These are phyloP conservation scores for Eupithecia centaureata DNA, from an alignment of 2,888 invertebrate genomes.

Conservation along the genomic window DNA sequence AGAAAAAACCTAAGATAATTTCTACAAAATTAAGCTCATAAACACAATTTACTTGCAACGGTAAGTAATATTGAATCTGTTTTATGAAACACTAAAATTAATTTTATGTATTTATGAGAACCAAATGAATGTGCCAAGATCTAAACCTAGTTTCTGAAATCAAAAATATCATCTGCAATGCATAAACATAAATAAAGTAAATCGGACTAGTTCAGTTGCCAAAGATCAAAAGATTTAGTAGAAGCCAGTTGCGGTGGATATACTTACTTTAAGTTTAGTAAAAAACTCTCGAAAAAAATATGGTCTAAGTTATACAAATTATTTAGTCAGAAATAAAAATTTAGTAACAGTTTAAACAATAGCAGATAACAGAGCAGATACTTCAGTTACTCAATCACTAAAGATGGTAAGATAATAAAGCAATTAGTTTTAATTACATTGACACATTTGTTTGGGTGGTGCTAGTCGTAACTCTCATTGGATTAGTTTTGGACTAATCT, in stretches of 20 bases:
- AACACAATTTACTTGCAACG: background rate
- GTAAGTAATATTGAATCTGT: constrained; percentile 1
- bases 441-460: constrained; percentile 33
- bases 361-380: background rate
- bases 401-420: constrained; percentile 37
- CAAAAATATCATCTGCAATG: constrained; percentile 3
- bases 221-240: background rate
- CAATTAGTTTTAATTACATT: constrained; percentile 39
- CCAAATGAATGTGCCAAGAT: constrained; percentile 35
- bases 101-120: constrained; percentile 28
- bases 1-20: background rate
- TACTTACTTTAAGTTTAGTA: background rate
- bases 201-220: background rate
- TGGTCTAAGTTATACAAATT: background rate
- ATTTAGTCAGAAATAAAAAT: background rate
- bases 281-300: background rate
- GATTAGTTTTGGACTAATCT: constrained; percentile 58
- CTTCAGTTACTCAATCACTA: constrained; percentile 16
- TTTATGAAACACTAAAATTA: constrained; percentile 30
- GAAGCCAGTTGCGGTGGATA: background rate
- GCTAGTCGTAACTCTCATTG: constrained; percentile 37
- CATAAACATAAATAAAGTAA: background rate
- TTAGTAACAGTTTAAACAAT: constrained; percentile 11
- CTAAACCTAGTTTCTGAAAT: constrained; percentile 30
- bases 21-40: background rate